Evolutionary conservation across 2,113 vertebrate genomes (phyloP).

Genomic region (Sturnus vulgaris): DNA sequence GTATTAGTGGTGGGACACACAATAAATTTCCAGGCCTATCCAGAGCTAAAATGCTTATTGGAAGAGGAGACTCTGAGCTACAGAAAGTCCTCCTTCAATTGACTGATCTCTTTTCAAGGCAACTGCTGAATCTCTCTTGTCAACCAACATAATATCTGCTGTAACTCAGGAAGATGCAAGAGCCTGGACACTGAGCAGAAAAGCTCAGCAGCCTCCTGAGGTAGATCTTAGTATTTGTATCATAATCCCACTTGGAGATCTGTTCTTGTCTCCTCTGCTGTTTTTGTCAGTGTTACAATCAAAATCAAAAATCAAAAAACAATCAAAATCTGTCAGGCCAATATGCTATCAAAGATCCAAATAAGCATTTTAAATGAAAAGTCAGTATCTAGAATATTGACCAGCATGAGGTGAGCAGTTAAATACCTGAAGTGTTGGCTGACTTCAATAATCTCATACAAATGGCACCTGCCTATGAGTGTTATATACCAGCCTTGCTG

Average conservation of each 20-base stretch:
- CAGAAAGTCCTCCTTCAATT: slow-evolving; percentile 40
- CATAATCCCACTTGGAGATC: background rate
- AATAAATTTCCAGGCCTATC: slow-evolving; percentile 30
- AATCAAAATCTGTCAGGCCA: background rate
- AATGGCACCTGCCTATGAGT: background rate
- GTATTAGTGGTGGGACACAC: background rate
- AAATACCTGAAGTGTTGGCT: background rate
- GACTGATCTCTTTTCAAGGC: slow-evolving; percentile 57
- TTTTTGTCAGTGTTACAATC: background rate
- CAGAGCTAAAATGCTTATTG: slow-evolving; percentile 36
- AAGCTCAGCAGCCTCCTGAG: background rate
- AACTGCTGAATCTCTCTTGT: slow-evolving; percentile 43
- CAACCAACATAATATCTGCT: slow-evolving; percentile 54
- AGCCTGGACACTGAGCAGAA: background rate
- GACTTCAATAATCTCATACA: background rate
- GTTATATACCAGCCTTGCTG: background rate
- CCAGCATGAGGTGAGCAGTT: background rate
- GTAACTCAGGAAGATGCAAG: slow-evolving; percentile 48
- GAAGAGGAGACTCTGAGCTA: slow-evolving; percentile 19
- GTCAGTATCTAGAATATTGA: background rate
- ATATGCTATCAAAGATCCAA: background rate
- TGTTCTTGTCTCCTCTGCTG: background rate
- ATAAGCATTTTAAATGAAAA: background rate
- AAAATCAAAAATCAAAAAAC: background rate
- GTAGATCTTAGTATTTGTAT: background rate